Evolutionary conservation across 2,797 vertebrate genomes (phyloP).

Genomic region (Pseudomugil gertrudae): DNA sequence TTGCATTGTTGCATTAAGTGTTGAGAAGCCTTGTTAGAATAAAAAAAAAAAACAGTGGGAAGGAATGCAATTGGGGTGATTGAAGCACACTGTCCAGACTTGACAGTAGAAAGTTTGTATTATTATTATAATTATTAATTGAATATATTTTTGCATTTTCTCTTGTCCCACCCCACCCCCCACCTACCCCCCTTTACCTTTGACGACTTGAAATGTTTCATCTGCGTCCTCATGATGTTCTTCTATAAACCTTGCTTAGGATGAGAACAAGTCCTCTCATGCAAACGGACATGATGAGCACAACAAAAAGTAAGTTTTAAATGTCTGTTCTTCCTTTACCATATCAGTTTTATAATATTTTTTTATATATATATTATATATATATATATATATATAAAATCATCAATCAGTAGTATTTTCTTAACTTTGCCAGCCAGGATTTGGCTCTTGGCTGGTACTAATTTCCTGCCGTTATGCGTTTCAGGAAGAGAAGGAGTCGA

Average conservation of each 20-base stretch:
- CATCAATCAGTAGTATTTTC: not conserved
- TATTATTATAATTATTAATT: constrained; percentile 78
- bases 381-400: too few relatives aligned
- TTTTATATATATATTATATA: too few relatives aligned
- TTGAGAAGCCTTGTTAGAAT: constrained; percentile 61
- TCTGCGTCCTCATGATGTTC: constrained; percentile 99
- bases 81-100: constrained; percentile 72
- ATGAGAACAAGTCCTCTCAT: constrained; percentile 99
- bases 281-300: constrained; percentile 97
- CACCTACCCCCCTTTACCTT: constrained; percentile 77
- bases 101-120: constrained; percentile 72
- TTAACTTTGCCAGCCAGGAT: not conserved
- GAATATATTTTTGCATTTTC: constrained; percentile 85
- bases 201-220: constrained; percentile 99
- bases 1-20: constrained; percentile 75
- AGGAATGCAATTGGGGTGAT: constrained; percentile 74
- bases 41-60: constrained; percentile 46
- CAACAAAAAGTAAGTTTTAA: constrained; percentile 93
- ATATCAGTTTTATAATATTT: too few relatives aligned
- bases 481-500: constrained; percentile 93
- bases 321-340: too few relatives aligned
- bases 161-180: constrained; percentile 85
- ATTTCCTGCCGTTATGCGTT: not conserved
- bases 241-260: constrained; percentile 99
- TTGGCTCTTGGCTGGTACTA: not conserved